These are phyloP conservation scores for Diorhabda carinulata DNA, from an alignment of 1,140 invertebrate species.

Conservation along the genomic window DNA sequence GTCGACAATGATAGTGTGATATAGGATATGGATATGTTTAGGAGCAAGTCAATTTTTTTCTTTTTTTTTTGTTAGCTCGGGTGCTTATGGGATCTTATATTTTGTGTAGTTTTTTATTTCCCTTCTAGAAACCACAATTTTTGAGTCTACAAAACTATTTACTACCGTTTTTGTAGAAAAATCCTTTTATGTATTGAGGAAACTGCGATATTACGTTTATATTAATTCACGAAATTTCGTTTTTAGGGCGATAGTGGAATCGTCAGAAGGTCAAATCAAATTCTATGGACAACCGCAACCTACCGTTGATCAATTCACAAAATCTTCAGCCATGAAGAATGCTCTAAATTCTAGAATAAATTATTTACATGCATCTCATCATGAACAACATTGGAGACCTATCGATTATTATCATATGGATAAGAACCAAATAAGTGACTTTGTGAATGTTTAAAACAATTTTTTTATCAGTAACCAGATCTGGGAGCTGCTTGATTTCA, in stretches of 20 bases:
- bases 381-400: slow-evolving; percentile 19
- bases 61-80: background rate
- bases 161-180: background rate
- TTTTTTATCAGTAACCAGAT: too few species aligned
- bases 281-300: background rate
- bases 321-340: background rate
- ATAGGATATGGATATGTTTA: background rate
- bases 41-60: background rate
- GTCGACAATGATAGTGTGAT: too few species aligned
- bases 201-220: background rate
- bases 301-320: too few species aligned
- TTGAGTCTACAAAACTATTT: background rate
- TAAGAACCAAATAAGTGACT: too few species aligned
- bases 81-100: background rate
- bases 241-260: slow-evolving; percentile 18
- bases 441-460: too few species aligned
- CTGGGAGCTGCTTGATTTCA: too few species aligned
- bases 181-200: background rate
- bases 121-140: background rate
- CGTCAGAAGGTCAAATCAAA: background rate
- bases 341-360: slow-evolving; percentile 11
- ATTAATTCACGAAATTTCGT: background rate
- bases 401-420: background rate
- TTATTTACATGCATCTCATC: slow-evolving; percentile 10
- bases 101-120: background rate